Percentiles rank a stretch among this genome's conserved stretches.
phyloP scores from a whole-genome alignment of 2,113 vertebrate genomes.

The Rhipidura dahli region DNA sequence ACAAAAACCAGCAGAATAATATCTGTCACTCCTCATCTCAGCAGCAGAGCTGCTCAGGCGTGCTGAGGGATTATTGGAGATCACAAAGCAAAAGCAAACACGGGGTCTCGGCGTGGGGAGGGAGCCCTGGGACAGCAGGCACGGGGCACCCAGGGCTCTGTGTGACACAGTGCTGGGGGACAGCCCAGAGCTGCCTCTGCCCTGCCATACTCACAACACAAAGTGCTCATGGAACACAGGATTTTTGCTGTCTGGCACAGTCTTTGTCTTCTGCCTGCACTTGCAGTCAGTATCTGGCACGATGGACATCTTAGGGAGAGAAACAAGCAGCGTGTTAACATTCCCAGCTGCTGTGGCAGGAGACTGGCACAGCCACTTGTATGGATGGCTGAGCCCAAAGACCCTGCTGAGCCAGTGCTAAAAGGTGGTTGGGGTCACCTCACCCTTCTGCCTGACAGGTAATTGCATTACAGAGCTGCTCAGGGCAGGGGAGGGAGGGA shows the following conservation, averaged over 20 bases:
- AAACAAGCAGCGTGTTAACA: not conserved
- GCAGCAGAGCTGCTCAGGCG: not conserved
- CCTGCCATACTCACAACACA: slow-evolving; percentile 70
- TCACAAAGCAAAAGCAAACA: not conserved
- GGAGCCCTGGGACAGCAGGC: not conserved
- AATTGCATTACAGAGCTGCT: not conserved
- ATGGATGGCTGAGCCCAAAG: not conserved
- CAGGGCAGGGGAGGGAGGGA: not conserved
- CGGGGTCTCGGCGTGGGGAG: not conserved
- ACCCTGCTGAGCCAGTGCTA: not conserved
- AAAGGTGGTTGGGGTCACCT: not conserved
- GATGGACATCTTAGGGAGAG: slow-evolving; percentile 63
- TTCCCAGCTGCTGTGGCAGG: not conserved
- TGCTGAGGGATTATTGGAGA: not conserved
- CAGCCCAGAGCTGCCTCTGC: not conserved
- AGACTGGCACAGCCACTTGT: not conserved
- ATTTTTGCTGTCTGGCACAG: slow-evolving; percentile 60
- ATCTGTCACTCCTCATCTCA: slow-evolving; percentile 31
- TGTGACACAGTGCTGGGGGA: rapidly evolving
- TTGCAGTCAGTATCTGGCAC: slow-evolving; percentile 64
- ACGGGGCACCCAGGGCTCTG: not conserved
- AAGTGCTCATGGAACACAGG: slow-evolving; percentile 74
- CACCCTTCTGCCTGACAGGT: not conserved
- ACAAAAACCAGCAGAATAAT: slow-evolving; percentile 11
- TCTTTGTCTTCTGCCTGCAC: slow-evolving; percentile 68